These are phyloP conservation scores for Eumeta japonica DNA, from an alignment of 1,140 invertebrate species.

Conservation along the genomic window DNA sequence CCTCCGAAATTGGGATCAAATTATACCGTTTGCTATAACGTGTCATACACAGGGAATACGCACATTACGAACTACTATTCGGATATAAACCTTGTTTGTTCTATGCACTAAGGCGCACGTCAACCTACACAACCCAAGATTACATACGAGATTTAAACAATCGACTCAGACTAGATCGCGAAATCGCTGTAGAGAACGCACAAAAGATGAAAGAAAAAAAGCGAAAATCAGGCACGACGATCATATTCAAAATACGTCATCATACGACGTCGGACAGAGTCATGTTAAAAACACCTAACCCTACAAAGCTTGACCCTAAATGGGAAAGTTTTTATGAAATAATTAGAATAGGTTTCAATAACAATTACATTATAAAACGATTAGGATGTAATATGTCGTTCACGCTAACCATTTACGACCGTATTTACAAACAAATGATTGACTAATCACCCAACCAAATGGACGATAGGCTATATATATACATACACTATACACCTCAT, in stretches of 20 bases:
- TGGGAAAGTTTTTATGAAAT: constrained; percentile 31
- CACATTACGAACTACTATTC: constrained; percentile 47
- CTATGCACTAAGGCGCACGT: constrained; percentile 16
- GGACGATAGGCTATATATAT: too few relatives aligned
- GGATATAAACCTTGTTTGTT: constrained; percentile 32
- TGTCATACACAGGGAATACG: constrained; percentile 32
- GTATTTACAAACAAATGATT: too few relatives aligned
- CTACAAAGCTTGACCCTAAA: constrained; percentile 25
- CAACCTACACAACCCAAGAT: constrained; percentile 19
- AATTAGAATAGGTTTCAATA: constrained; percentile 24
- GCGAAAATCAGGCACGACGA: constrained; percentile 21
- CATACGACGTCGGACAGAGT: constrained; percentile 20
- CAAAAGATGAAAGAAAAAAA: constrained; percentile 29
- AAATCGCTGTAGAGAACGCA: constrained; percentile 14
- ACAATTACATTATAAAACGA: constrained; percentile 23
- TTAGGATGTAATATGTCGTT: constrained; percentile 15
- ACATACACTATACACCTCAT: too few relatives aligned
- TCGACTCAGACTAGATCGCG: constrained; percentile 18
- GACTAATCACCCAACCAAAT: too few relatives aligned
- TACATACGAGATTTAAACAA: constrained; percentile 24
- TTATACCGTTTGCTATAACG: constrained; percentile 38
- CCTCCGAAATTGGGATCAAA: constrained; percentile 47
- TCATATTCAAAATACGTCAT: constrained; percentile 19
- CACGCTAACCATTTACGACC: constrained; percentile 19
- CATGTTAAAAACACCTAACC: constrained; percentile 20